A percentile compares a stretch with the other conserved stretches of the same genome.
These are phyloP conservation scores for Heterohyrax brucei DNA, from an alignment of 2,797 vertebrate species.

Conservation along the genomic window DNA sequence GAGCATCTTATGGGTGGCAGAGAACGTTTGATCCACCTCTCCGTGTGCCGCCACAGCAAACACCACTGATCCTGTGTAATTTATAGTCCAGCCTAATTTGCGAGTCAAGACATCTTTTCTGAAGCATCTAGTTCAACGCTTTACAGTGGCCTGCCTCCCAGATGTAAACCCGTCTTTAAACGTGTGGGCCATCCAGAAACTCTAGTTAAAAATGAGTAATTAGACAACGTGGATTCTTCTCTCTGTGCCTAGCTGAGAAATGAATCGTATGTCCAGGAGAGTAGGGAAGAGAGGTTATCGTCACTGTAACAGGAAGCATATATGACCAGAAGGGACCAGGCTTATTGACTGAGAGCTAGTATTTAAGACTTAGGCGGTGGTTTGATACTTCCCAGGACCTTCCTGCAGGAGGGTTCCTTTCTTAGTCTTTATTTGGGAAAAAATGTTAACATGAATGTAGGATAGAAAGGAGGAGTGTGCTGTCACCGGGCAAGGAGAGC, in stretches of 20 bases:
- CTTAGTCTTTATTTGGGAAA: not conserved
- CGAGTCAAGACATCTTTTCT: not conserved
- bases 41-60: not conserved
- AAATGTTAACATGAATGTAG: too few species aligned
- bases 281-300: not conserved
- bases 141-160: not conserved
- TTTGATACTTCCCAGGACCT: not conserved
- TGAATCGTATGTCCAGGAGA: rapidly evolving
- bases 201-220: not conserved
- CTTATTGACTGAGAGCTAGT: rapidly evolving
- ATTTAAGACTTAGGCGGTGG: not conserved
- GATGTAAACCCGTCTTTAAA: not conserved
- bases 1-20: not conserved
- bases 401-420: rapidly evolving
- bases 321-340: not conserved
- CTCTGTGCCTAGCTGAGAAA: not conserved
- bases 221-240: not conserved
- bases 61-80: not conserved
- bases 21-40: not conserved
- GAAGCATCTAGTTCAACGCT: not conserved
- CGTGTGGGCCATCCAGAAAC: not conserved
- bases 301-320: rapidly evolving
- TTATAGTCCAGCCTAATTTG: not conserved
- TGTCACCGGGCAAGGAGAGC: too few species aligned
- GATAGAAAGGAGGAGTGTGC: too few species aligned